Evolutionary conservation across 2,113 vertebrate genomes (phyloP).

Genomic region (Poicephalus gulielmi): DNA sequence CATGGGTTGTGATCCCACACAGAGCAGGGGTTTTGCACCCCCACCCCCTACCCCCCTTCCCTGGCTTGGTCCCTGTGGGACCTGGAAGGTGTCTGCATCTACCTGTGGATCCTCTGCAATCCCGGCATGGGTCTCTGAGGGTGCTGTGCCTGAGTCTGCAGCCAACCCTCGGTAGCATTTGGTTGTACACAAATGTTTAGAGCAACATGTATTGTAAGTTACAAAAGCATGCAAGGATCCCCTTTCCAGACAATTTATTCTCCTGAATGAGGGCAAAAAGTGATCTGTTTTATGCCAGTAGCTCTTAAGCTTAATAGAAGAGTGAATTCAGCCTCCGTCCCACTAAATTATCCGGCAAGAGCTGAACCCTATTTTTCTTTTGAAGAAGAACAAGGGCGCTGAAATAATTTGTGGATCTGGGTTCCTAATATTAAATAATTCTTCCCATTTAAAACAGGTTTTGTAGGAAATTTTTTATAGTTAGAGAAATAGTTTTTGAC

Average conservation of each 20-base stretch:
- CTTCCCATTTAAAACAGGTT: slow-evolving; percentile 84
- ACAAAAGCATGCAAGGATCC: neutral
- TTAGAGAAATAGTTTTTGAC: slow-evolving; percentile 85
- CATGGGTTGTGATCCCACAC: rapidly evolving
- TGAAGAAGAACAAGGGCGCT: slow-evolving; percentile 35
- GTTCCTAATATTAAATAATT: slow-evolving; percentile 77
- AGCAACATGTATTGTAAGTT: neutral
- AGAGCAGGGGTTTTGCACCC: rapidly evolving
- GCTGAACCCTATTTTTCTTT: slow-evolving; percentile 72
- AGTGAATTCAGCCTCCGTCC: slow-evolving; percentile 4
- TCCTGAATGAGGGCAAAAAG: neutral
- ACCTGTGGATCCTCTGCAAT: neutral
- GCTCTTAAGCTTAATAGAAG: neutral
- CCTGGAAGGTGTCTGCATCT: neutral
- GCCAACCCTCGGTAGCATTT: neutral
- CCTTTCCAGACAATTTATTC: neutral
- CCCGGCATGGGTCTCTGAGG: neutral
- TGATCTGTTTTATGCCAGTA: neutral
- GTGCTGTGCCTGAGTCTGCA: neutral
- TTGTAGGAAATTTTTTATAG: slow-evolving; percentile 87
- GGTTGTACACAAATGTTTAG: neutral
- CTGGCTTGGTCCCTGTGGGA: neutral
- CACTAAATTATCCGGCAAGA: slow-evolving; percentile 64
- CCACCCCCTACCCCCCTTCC: no score
- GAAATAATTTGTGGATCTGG: slow-evolving; percentile 73